Evolutionary conservation across 2,888 invertebrate species (phyloP).

Genomic region (Deilephila porcellus): DNA sequence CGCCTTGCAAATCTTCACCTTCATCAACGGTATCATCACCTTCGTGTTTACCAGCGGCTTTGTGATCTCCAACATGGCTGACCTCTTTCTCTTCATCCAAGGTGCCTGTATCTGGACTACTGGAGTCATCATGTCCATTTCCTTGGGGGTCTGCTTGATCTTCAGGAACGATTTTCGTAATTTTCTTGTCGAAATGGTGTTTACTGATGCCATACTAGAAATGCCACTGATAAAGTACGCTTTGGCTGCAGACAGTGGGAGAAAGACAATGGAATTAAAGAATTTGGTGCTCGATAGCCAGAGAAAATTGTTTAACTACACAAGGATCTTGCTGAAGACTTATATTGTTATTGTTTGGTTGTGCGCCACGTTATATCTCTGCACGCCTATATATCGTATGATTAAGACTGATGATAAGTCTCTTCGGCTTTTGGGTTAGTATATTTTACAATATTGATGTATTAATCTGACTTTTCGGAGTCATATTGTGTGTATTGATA

Average conservation of each 20-base stretch:
- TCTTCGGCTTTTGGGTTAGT: conserved; percentile 68
- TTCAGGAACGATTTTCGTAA: conserved; percentile 62
- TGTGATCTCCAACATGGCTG: conserved; percentile 52
- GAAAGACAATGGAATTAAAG: conserved; percentile 59
- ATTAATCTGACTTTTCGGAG: no score
- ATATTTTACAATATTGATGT: not conserved
- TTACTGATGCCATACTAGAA: conserved; percentile 60
- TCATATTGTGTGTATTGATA: no score
- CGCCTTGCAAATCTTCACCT: conserved; percentile 63
- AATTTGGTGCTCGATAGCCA: conserved; percentile 59
- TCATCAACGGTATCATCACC: conserved; percentile 60
- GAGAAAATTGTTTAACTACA: conserved; percentile 58
- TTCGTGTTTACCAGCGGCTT: conserved; percentile 70
- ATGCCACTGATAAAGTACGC: conserved; percentile 65
- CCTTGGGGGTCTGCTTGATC: conserved; percentile 63
- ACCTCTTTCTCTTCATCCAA: conserved; percentile 67
- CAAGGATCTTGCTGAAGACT: conserved; percentile 57
- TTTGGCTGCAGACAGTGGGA: conserved; percentile 42
- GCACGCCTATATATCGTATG: conserved; percentile 68
- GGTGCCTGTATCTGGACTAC: conserved; percentile 77
- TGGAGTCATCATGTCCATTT: conserved; percentile 71
- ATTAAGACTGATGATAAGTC: conserved; percentile 56
- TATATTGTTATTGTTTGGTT: conserved; percentile 64
- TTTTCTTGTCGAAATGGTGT: conserved; percentile 68
- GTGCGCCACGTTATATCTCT: conserved; percentile 66